Percentiles rank a stretch among this genome's conserved stretches.
phyloP scores from a whole-genome alignment of 2,113 vertebrate species.

The Gymnocephalus cernua region DNA sequence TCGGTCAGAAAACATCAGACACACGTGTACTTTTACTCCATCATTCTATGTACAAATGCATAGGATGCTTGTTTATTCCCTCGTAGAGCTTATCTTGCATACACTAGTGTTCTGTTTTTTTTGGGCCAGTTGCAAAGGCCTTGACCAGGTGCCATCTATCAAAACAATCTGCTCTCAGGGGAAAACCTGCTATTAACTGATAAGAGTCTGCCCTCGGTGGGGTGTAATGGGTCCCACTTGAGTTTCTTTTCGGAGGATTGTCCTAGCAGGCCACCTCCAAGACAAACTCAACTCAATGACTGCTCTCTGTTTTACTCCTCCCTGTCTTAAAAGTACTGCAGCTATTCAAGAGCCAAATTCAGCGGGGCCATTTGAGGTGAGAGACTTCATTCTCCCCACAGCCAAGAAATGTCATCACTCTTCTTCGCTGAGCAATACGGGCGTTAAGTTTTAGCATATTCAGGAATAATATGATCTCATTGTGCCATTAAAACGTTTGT shows the following conservation, averaged over 20 bases:
- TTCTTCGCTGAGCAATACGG: not conserved
- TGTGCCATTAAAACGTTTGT: not conserved
- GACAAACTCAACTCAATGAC: conserved; percentile 44
- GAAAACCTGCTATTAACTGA: conserved; percentile 86
- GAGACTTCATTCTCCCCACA: not conserved
- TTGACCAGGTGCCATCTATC: conserved; percentile 82
- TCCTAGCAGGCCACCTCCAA: conserved; percentile 69
- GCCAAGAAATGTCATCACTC: not conserved
- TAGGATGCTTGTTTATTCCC: conserved; percentile 44
- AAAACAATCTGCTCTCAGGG: conserved; percentile 83
- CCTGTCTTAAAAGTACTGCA: not conserved
- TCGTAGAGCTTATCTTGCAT: conserved; percentile 65
- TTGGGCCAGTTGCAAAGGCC: conserved; percentile 62
- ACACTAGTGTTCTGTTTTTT: conserved; percentile 39
- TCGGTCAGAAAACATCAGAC: not conserved
- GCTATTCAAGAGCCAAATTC: not conserved
- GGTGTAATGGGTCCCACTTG: conserved; percentile 82
- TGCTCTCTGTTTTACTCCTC: conserved; percentile 21
- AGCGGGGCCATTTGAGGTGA: not conserved
- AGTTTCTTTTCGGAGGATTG: conserved; percentile 72
- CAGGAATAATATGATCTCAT: not conserved
- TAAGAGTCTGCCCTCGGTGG: conserved; percentile 76
- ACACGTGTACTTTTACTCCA: conserved; percentile 7
- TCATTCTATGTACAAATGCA: conserved; percentile 53
- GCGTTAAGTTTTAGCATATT: not conserved